phyloP scores from a whole-genome alignment of 2,113 vertebrate species.

The Camelus bactrianus region DNA sequence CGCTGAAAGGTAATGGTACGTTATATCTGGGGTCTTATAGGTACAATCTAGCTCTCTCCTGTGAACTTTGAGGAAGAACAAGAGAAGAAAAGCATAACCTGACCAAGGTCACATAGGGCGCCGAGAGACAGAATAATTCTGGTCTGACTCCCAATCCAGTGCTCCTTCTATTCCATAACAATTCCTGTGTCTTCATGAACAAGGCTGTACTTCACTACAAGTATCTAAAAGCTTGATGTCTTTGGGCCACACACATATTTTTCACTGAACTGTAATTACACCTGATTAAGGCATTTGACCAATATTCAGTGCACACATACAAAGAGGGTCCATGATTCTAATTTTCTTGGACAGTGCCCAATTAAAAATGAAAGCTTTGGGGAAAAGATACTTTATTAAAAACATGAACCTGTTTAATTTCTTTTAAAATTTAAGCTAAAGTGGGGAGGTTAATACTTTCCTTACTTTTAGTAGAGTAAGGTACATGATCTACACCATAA shows the following conservation, averaged over 20 bases:
- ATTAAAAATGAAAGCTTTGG: constrained; percentile 17
- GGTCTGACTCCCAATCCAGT: background rate
- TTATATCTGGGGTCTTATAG: background rate
- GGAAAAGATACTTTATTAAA: constrained; percentile 36
- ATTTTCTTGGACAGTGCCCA: background rate
- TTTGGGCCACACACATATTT: background rate
- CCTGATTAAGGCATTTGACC: background rate
- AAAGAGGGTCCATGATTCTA: background rate
- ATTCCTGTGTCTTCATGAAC: background rate
- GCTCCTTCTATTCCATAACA: background rate
- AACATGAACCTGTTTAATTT: constrained; percentile 19
- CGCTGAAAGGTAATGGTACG: background rate
- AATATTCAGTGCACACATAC: background rate
- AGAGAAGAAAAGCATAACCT: background rate
- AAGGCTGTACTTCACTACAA: background rate
- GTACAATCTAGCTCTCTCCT: background rate
- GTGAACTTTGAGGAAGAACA: background rate
- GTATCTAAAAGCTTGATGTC: background rate
- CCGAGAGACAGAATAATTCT: background rate
- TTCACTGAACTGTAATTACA: background rate
- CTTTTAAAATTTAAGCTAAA: constrained; percentile 33
- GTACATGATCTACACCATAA: background rate
- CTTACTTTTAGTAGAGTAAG: constrained; percentile 35
- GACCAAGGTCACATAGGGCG: background rate
- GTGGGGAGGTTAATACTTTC: background rate